These are phyloP conservation scores for Cottoperca gobio DNA, from an alignment of 2,797 vertebrate genomes.

Conservation along the genomic window DNA sequence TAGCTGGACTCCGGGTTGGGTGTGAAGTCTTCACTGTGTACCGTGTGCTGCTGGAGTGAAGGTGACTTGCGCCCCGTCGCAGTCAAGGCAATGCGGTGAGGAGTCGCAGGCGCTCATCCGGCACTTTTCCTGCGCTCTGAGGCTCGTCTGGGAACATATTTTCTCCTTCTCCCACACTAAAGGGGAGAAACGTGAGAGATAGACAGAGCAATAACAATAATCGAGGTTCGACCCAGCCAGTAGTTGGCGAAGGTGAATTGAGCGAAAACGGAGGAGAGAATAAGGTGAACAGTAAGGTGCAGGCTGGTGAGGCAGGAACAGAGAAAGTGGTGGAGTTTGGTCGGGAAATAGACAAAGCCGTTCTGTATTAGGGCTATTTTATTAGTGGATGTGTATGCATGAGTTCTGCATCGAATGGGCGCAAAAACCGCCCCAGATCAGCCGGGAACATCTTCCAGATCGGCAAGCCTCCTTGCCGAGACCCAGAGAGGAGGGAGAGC, in stretches of 20 bases:
- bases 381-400: constrained; percentile 95
- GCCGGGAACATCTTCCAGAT: constrained; percentile 93
- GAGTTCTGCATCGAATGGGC: constrained; percentile 98
- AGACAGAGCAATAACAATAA: constrained; percentile 33
- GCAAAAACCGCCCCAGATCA: constrained; percentile 96
- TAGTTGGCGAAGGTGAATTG: constrained; percentile 59
- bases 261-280: constrained; percentile 44
- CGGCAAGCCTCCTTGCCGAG: constrained; percentile 88
- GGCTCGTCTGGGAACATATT: constrained; percentile 80
- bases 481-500: constrained; percentile 91
- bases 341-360: constrained; percentile 41
- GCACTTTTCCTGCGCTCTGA: constrained; percentile 79
- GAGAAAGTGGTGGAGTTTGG: constrained; percentile 66
- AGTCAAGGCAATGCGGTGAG: constrained; percentile 88
- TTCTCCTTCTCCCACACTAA: constrained; percentile 52
- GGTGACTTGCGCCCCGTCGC: constrained; percentile 83
- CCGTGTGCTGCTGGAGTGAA: constrained; percentile 85
- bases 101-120: constrained; percentile 79
- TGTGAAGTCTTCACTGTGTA: constrained; percentile 67
- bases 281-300: constrained; percentile 57
- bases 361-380: constrained; percentile 85
- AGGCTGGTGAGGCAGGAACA: constrained; percentile 45
- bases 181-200: constrained; percentile 36
- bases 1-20: constrained; percentile 69
- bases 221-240: constrained; percentile 41